Percentiles rank a stretch among this genome's conserved stretches.
Evolutionary conservation across 2,797 vertebrate genomes (phyloP).

Genomic region (Argentina silus): DNA sequence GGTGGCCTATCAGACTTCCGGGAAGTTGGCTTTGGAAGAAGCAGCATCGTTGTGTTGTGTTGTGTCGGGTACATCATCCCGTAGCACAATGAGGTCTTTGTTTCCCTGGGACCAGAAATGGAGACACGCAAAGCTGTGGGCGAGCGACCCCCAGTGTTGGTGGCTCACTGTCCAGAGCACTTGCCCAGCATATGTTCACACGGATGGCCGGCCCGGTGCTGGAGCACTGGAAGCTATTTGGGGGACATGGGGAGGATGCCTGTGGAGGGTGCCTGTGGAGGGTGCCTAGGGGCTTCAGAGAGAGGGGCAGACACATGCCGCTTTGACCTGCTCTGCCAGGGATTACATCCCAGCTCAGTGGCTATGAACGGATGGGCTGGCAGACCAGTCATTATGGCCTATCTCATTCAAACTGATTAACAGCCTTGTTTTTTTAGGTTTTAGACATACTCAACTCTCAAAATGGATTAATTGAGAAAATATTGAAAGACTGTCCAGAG

Average conservation of each 20-base stretch:
- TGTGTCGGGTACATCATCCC: slow-evolving; percentile 15
- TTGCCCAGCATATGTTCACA: slow-evolving; percentile 9
- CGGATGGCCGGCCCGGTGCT: background rate
- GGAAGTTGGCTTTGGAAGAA: slow-evolving; percentile 47
- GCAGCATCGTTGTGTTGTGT: slow-evolving; percentile 32
- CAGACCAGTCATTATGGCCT: too few relatives aligned
- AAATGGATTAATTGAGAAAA: background rate
- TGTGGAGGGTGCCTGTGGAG: background rate
- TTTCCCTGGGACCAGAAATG: slow-evolving; percentile 43
- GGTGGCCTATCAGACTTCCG: slow-evolving; percentile 47
- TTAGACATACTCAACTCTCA: background rate
- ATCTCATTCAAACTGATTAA: too few relatives aligned
- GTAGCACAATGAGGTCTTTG: slow-evolving; percentile 52
- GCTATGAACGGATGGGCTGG: too few relatives aligned
- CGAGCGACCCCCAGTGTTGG: slow-evolving; percentile 30
- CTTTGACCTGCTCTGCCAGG: background rate
- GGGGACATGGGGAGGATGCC: background rate
- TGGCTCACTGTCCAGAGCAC: slow-evolving; percentile 18
- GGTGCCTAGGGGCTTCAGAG: too few relatives aligned
- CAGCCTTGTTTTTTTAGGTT: background rate
- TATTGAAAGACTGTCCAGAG: slow-evolving; percentile 4
- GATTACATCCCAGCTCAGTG: slow-evolving; percentile 17
- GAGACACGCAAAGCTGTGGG: slow-evolving; percentile 13
- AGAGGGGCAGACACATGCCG: background rate
- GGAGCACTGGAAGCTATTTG: background rate